Evolutionary conservation across 2,113 vertebrate genomes (phyloP).

Genomic region (Cepphus grylle): DNA sequence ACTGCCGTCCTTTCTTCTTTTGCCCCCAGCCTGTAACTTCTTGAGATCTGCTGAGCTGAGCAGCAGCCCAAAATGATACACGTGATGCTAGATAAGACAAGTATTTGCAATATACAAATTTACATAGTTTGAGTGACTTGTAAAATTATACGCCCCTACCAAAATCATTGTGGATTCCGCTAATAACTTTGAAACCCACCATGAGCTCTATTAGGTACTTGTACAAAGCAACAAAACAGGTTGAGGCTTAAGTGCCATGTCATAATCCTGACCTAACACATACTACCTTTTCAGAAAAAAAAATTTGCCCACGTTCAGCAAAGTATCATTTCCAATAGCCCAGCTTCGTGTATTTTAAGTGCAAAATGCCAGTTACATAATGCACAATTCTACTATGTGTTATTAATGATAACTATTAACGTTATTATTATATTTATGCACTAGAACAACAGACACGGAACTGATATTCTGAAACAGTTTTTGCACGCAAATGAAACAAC

Average conservation of each 20-base stretch:
- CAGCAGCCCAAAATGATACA: neutral
- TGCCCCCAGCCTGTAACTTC: neutral
- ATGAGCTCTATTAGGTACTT: neutral
- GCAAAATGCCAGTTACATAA: neutral
- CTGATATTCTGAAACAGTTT: neutral
- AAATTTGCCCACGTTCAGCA: neutral
- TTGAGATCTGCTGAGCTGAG: neutral
- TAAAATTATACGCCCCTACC: neutral
- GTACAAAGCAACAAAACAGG: neutral
- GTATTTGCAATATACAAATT: neutral
- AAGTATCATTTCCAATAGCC: neutral
- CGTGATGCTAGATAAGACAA: neutral
- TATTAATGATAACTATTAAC: neutral
- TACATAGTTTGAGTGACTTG: neutral
- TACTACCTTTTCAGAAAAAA: neutral
- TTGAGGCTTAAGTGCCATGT: neutral
- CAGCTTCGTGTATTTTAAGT: neutral
- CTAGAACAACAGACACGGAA: neutral
- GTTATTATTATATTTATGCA: neutral
- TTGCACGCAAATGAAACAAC: neutral
- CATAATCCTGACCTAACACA: neutral
- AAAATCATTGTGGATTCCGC: neutral
- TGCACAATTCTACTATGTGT: neutral
- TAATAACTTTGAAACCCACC: neutral
- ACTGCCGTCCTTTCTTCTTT: neutral